Conservation (phyloP, 2,113 vertebrate genomes). For the Euleptes europaea region DNA sequence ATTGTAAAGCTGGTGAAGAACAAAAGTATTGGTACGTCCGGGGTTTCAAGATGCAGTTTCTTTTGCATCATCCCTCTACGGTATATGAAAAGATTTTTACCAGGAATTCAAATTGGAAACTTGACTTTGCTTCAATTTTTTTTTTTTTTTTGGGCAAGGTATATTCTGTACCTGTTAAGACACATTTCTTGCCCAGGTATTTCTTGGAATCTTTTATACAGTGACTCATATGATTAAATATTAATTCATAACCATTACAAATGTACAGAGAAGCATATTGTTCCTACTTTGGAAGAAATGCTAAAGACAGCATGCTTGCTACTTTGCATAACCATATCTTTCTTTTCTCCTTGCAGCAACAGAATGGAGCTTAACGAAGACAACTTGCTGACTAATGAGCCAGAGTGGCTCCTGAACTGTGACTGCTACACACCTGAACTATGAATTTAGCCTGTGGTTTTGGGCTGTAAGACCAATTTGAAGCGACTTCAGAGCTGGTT, state of each 20-base stretch:
- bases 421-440: slow-evolving; percentile 55
- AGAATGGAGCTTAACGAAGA: slow-evolving; percentile 72
- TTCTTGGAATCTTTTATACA: slow-evolving; percentile 43
- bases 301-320: not conserved
- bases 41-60: not conserved
- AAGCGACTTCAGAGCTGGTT: slow-evolving; percentile 40
- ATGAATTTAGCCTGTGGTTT: slow-evolving; percentile 72
- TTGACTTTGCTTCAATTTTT: slow-evolving; percentile 52
- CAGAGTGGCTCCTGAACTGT: slow-evolving; percentile 57
- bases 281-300: not conserved
- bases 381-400: slow-evolving; percentile 61
- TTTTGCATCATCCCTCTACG: not conserved
- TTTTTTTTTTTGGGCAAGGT: slow-evolving; percentile 30
- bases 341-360: slow-evolving; percentile 46
- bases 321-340: not conserved
- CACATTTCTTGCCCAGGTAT: slow-evolving; percentile 41
- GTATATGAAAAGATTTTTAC: slow-evolving; percentile 11
- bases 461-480: slow-evolving; percentile 51
- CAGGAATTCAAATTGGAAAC: slow-evolving; percentile 41
- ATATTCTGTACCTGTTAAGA: slow-evolving; percentile 51
- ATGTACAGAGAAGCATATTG: slow-evolving; percentile 22
- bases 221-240: slow-evolving; percentile 22
- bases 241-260: slow-evolving; percentile 34
- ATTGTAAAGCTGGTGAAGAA: slow-evolving; percentile 57
- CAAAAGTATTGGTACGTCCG: slow-evolving; percentile 18